A percentile compares a stretch with the other conserved stretches of the same genome.
phyloP scores from a whole-genome alignment of 1,140 invertebrate species.

The Cydia pomonella region DNA sequence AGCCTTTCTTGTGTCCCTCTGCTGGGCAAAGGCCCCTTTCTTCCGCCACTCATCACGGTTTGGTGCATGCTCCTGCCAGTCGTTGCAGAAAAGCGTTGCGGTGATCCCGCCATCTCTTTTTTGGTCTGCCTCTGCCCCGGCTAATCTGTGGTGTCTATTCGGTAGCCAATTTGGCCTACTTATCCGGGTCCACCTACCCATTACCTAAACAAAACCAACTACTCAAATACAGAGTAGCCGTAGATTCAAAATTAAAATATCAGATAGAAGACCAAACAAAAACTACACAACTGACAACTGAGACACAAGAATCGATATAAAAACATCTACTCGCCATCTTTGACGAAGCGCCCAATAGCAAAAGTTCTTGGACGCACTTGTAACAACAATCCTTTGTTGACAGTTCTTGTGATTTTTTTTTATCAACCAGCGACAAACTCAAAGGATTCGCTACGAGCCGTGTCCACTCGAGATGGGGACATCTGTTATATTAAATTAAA shows the following conservation, averaged over 20 bases:
- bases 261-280: neutral
- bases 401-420: conserved; percentile 68
- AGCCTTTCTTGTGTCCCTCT: too few species aligned
- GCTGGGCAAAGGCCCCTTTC: too few species aligned
- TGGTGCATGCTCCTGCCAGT: too few species aligned
- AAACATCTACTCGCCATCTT: neutral
- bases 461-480: conserved; percentile 58
- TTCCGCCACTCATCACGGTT: too few species aligned
- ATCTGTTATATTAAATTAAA: conserved; percentile 61
- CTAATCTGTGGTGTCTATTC: too few species aligned
- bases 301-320: neutral
- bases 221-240: neutral
- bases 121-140: too few species aligned
- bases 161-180: too few species aligned
- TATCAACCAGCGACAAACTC: conserved; percentile 58
- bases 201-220: neutral
- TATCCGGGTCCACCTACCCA: too few species aligned
- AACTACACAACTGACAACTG: neutral
- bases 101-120: too few species aligned
- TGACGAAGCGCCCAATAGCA: conserved; percentile 4
- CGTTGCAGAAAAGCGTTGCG: too few species aligned
- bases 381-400: conserved; percentile 71
- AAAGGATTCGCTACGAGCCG: conserved; percentile 63
- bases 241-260: neutral
- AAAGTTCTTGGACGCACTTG: conserved; percentile 51